Evolutionary conservation across 1,140 invertebrate genomes (phyloP), one percentile per base, ranked within the genome.

Genomic region (Euura saliciscinereae): DNA sequence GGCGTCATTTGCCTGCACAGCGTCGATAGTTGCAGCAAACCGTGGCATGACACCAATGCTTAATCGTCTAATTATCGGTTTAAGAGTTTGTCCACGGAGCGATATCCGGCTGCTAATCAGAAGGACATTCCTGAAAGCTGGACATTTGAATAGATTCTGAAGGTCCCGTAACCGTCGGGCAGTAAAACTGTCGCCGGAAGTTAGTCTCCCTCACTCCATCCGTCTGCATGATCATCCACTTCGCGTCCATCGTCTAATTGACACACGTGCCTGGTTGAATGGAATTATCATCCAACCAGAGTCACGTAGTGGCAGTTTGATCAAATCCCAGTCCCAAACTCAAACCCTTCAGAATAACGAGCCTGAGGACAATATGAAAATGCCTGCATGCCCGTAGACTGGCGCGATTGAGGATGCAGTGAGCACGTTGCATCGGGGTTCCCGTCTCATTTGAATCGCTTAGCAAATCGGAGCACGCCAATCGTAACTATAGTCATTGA

Each of bases 391-490:
- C 51, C 8, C 3, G 13, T n/a, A 6, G 6, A 59, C 51, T 3
- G 51, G 11, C 51, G 51, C 51, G 51, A 59, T 6, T 59, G 13
- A 59, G 13, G 13, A 59, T 59, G 51, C 51, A 59, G 8, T n/a
- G 51, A 59, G 51, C 5, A n/a, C 5, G 51, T 59, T 59, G 8
- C 8, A 11, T 59, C 51, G 51, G 28, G 28, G 28, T 28, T 28
- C 28, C 51, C 13, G 8, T 59, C 8, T 59, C 13, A 6, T 59
- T 59, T n/a, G 51, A 59, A 59, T 59, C 51, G 51, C 51, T 59
- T 59, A 59, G 51, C 51, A n/a, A 59, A 59, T 59, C 51, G 6
- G 51, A 59, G 51, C 51, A 59, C 51, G 51, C 51, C 51, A 59
- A 59, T 59, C 51, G 51, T 59, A 59, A 59, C 51, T 59, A 11